Conservation (phyloP, 1,140 invertebrate genomes). For the Diorhabda elongata region DNA sequence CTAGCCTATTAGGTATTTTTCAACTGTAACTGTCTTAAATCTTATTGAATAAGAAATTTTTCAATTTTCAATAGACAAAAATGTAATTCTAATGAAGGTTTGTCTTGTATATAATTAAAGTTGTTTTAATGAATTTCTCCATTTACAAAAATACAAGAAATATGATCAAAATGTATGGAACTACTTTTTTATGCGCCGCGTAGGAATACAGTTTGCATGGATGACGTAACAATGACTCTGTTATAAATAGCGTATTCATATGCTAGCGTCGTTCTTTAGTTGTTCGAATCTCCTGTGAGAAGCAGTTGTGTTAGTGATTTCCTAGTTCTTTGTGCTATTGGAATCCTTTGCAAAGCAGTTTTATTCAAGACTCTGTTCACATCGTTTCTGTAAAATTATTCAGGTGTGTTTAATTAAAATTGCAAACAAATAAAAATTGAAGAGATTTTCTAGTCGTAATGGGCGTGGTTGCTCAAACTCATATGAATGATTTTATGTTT, state of each 20-base stretch:
- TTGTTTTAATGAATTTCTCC: too few relatives aligned
- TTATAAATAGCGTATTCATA: slow-evolving; percentile 33
- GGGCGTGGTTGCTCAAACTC: slow-evolving; percentile 30
- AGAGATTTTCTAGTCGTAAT: slow-evolving; percentile 30
- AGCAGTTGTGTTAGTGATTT: slow-evolving; percentile 10
- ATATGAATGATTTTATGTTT: slow-evolving; percentile 13
- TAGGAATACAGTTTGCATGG: slow-evolving; percentile 31
- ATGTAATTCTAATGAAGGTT: too few relatives aligned
- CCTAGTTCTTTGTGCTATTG: background rate
- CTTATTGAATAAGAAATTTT: too few relatives aligned
- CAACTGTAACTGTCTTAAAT: too few relatives aligned
- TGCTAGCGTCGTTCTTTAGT: slow-evolving; percentile 10
- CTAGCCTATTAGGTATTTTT: too few relatives aligned
- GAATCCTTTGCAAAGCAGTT: too few relatives aligned
- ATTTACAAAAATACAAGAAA: too few relatives aligned
- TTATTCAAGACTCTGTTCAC: too few relatives aligned
- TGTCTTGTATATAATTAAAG: too few relatives aligned
- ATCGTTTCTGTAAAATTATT: background rate
- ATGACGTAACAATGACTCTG: slow-evolving; percentile 9
- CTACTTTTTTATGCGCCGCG: slow-evolving; percentile 33
- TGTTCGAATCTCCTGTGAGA: background rate
- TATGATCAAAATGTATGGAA: slow-evolving; percentile 6
- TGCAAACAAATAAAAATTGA: slow-evolving; percentile 18
- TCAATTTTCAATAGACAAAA: too few relatives aligned
- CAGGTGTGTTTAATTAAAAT: slow-evolving; percentile 32